Percentiles rank a stretch among this genome's conserved stretches.
Conservation (phyloP, 2,888 invertebrate species). For the Acrocera orbiculus region DNA sequence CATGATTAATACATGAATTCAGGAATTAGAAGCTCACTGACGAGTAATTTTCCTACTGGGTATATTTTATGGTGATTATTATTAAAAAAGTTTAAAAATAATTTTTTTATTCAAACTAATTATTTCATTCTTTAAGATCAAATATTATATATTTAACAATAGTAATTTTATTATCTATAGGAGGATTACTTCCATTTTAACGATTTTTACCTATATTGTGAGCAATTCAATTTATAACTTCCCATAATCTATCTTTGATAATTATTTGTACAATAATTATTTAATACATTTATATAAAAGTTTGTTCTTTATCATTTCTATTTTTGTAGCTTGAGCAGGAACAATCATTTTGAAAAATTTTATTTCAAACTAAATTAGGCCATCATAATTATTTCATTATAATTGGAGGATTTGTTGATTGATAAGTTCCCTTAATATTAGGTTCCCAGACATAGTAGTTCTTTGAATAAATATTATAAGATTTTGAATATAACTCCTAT, state of each 20-base stretch:
- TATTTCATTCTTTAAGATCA: too few species aligned
- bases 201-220: constrained; percentile 46
- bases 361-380: constrained; percentile 57
- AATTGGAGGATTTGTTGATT: constrained; percentile 73
- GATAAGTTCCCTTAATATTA: constrained; percentile 57
- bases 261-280: constrained; percentile 36
- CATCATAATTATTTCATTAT: constrained; percentile 47
- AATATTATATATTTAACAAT: too few species aligned
- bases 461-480: constrained; percentile 74
- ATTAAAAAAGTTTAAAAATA: too few species aligned
- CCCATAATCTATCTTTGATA: constrained; percentile 33
- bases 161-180: constrained; percentile 40
- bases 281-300: constrained; percentile 38
- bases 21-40: too few species aligned
- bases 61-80: too few species aligned
- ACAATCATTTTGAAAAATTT: constrained; percentile 48
- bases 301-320: constrained; percentile 35
- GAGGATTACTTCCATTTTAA: constrained; percentile 40
- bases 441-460: constrained; percentile 64
- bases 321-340: constrained; percentile 48
- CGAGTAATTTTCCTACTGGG: too few species aligned
- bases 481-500: constrained; percentile 59
- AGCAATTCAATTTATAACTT: constrained; percentile 35
- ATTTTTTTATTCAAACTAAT: too few species aligned
- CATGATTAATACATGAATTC: too few species aligned